Base-by-base conservation (phyloP, 2,888 invertebrate species). In the Drosophila formosana region DNA sequence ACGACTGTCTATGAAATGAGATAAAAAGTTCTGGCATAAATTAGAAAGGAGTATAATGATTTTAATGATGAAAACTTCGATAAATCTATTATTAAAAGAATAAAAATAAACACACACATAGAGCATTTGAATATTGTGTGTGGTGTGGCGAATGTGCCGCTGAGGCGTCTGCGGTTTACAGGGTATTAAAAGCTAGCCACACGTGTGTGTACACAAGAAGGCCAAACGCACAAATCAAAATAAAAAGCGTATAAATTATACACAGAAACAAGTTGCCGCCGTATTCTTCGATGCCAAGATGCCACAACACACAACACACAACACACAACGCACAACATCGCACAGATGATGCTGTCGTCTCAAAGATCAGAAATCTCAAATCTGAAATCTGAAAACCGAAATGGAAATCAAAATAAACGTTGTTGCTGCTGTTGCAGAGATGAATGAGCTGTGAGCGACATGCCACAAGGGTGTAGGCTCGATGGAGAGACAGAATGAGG, bases 161-260 rank as follows among this genome's bases (percentile, higher is more conserved):
- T n/a, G 30, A 11, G 11, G 8, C 7, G 8, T 25, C 4, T 45
- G 45, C 6, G 23, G 4, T 26, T 64, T 60, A 52, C 51, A 62
- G 74, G 75, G 73, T 73, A 77, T 73, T 43, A 34, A 63, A 46
- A 43, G 56, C 57, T 49, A 39, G 71, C 52, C 65, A 78, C 69
- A 75, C 78, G 78, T 66, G 74, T 49, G 64, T 32, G 57, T 61
- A 43, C 25, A 30, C 61, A 57, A 68, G 71, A 78, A 75, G 75
- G 64, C 79, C 75, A 78, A 77, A 67, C 78, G 72, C 78, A 79
- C 85, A 83, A 83, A 87, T 83, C 74, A 79, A 81, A 81, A 82
- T 84, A 82, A 83, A 80, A 81, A 65, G 75, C 80, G 77, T 77
- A 87, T 82, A 84, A 84, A 79, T 87, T 87, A 81, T 74, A 75